A percentile compares a stretch with the other conserved stretches of the same genome.
phyloP scores from a whole-genome alignment of 2,113 vertebrate species.

The Anoplopoma fimbria region DNA sequence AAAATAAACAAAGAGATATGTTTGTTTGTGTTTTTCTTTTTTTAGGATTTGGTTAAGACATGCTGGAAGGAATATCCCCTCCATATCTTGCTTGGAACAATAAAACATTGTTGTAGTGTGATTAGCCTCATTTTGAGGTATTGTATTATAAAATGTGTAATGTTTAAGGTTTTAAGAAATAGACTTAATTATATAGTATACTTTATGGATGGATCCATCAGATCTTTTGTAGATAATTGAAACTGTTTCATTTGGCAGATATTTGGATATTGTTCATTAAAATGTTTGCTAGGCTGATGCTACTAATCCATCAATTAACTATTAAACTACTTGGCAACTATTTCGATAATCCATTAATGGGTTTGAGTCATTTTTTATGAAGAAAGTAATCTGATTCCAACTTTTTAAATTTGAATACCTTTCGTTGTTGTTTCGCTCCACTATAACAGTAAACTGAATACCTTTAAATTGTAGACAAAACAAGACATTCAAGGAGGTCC shows the following conservation, averaged over 20 bases:
- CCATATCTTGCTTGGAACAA: not conserved
- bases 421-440: not conserved
- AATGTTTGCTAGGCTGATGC: not conserved
- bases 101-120: not conserved
- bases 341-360: no score
- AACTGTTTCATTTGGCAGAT: not conserved
- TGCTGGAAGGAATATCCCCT: no score
- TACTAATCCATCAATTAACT: no score
- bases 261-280: not conserved
- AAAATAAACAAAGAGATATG: not conserved
- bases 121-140: conserved; percentile 3
- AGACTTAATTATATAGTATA: not conserved
- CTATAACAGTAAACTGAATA: not conserved
- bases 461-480: not conserved
- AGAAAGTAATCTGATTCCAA: not conserved
- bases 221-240: no score
- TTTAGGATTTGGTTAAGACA: not conserved
- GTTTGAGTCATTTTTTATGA: no score
- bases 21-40: not conserved
- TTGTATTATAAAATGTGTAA: not conserved
- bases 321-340: no score
- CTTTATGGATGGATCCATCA: not conserved
- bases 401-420: not conserved
- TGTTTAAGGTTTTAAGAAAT: not conserved
- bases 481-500: not conserved